Conservation (phyloP, 2,797 vertebrate species). For the Botia kubotai region DNA sequence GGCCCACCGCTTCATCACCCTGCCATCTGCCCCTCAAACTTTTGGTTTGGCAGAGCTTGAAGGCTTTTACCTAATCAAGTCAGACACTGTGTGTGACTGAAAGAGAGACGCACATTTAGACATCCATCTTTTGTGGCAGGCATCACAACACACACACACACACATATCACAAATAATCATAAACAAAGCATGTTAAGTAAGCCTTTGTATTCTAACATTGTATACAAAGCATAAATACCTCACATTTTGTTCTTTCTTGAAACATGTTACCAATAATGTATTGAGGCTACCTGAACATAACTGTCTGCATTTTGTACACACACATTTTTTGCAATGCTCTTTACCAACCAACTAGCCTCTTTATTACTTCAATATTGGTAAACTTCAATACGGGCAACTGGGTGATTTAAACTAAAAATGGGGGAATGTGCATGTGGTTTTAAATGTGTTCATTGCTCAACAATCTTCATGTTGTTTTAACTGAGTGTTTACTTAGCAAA, state of each 20-base stretch:
- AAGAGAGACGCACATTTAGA: constrained; percentile 29
- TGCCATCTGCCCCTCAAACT: constrained; percentile 35
- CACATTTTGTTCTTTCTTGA: neutral
- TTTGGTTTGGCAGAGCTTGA: constrained; percentile 66
- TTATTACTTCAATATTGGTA: constrained; percentile 9
- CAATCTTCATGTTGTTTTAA: too few species aligned
- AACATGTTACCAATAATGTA: constrained; percentile 14
- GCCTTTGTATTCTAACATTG: constrained; percentile 5
- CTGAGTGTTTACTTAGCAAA: constrained; percentile 9
- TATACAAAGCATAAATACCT: neutral
- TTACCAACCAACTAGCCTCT: constrained; percentile 14
- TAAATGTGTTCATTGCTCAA: too few species aligned
- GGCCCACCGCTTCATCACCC: too few species aligned
- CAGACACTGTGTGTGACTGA: constrained; percentile 67
- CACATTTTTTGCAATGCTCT: constrained; percentile 28
- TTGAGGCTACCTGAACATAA: neutral
- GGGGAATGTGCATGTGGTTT: constrained; percentile 4
- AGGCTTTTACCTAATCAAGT: constrained; percentile 69
- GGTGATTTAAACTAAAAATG: constrained; percentile 43
- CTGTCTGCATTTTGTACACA: constrained; percentile 6
- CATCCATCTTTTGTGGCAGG: neutral
- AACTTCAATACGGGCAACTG: constrained; percentile 6
- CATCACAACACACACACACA: neutral
- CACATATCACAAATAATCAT: constrained; percentile 1
- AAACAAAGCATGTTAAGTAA: neutral